phyloP scores from a whole-genome alignment of 2,113 vertebrate genomes.

The Pachyramphus minor region DNA sequence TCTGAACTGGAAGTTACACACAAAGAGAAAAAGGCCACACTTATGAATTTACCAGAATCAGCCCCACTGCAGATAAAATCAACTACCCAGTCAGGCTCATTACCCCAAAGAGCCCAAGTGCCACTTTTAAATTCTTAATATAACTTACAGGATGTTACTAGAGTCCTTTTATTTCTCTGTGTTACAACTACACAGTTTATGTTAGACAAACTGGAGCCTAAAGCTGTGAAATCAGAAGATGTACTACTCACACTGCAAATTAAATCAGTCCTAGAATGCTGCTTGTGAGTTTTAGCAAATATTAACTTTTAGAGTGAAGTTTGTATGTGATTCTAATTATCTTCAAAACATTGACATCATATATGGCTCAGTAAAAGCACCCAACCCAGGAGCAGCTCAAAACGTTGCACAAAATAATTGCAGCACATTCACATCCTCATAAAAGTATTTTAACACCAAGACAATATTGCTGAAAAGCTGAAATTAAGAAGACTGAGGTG shows the following conservation, averaged over 20 bases:
- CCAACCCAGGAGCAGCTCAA: neutral
- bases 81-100: neutral
- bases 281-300: slow-evolving; percentile 12
- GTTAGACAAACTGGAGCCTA: neutral
- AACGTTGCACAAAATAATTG: neutral
- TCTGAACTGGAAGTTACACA: neutral
- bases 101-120: neutral
- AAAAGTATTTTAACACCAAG: neutral
- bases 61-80: neutral
- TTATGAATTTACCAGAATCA: neutral
- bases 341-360: slow-evolving; percentile 17
- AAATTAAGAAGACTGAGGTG: neutral
- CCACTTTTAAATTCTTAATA: neutral
- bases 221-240: slow-evolving; percentile 34
- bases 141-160: neutral
- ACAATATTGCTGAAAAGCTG: neutral
- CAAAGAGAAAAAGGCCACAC: neutral
- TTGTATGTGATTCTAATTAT: slow-evolving; percentile 57
- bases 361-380: neutral
- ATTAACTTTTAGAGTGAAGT: slow-evolving; percentile 35
- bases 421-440: neutral
- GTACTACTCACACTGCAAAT: neutral
- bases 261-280: slow-evolving; percentile 42
- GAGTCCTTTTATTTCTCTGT: neutral
- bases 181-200: slow-evolving; percentile 1